Percentiles rank a stretch among this genome's conserved stretches.
Conservation (phyloP, 2,888 invertebrate genomes). For the Conus canariensis region DNA sequence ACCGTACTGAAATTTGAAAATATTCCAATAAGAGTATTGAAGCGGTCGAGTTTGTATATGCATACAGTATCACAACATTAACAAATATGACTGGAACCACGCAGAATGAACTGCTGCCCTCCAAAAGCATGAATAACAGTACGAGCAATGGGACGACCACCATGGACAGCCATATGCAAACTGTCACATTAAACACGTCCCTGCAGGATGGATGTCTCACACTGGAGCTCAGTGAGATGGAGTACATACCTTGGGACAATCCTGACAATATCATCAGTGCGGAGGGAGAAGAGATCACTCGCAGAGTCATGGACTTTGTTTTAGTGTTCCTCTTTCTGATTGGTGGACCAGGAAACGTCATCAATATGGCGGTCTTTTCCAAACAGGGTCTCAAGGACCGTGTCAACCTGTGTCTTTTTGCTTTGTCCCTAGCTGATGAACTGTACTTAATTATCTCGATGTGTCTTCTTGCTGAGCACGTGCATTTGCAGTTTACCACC, state of each 20-base stretch:
- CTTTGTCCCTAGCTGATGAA: background rate
- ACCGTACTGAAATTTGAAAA: too few species aligned
- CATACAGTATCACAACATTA: background rate
- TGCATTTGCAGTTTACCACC: conserved; percentile 12
- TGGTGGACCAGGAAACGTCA: conserved; percentile 22
- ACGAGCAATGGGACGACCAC: background rate
- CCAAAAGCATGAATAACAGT: background rate
- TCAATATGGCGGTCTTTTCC: conserved; percentile 31
- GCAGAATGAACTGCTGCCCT: background rate
- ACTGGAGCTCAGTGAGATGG: background rate
- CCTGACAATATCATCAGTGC: conserved; percentile 14
- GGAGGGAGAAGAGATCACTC: background rate
- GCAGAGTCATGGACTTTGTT: conserved; percentile 1
- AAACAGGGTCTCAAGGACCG: conserved; percentile 24
- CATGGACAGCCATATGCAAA: background rate
- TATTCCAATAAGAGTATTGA: too few species aligned
- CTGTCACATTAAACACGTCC: background rate
- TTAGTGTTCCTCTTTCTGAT: background rate
- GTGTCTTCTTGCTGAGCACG: background rate
- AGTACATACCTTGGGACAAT: conserved; percentile 12
- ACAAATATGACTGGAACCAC: background rate
- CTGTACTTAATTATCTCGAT: background rate
- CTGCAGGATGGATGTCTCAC: background rate
- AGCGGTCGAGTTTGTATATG: too few species aligned
- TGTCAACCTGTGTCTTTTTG: conserved; percentile 30